Conservation (phyloP, 2,113 vertebrate genomes). For the Toxotes chatareus region DNA sequence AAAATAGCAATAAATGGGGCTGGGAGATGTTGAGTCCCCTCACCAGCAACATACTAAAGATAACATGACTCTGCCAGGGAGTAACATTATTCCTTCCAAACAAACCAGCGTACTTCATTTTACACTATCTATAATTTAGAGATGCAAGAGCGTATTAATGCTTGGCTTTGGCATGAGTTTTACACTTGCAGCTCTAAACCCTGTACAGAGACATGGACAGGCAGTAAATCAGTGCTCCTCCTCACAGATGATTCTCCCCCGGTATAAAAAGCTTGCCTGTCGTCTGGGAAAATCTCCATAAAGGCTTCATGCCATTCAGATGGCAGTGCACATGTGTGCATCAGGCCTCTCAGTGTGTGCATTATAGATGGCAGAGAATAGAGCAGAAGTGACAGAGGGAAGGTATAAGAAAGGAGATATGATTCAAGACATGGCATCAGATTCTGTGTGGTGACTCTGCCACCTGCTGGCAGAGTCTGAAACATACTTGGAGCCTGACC, state of each 20-base stretch:
- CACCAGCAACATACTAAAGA: conserved; percentile 64
- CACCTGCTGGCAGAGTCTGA: conserved; percentile 70
- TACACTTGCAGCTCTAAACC: conserved; percentile 54
- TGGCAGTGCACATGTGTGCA: conserved; percentile 50
- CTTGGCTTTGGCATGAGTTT: conserved; percentile 57
- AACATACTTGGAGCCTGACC: conserved; percentile 60
- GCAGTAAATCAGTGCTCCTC: conserved; percentile 55
- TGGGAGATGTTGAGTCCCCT: conserved; percentile 52
- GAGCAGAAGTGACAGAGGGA: conserved; percentile 18
- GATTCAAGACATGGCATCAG: conserved; percentile 18
- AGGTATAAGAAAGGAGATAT: conserved; percentile 13
- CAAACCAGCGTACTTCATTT: conserved; percentile 66
- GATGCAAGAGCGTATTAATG: conserved; percentile 53
- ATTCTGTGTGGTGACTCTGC: conserved; percentile 54
- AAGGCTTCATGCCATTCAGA: conserved; percentile 42
- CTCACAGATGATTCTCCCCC: conserved; percentile 41
- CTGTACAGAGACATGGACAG: conserved; percentile 23
- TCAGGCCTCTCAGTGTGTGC: conserved; percentile 43
- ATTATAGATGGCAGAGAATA: conserved; percentile 48
- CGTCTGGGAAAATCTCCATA: conserved; percentile 38
- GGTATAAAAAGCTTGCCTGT: conserved; percentile 37
- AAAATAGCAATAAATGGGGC: conserved; percentile 72
- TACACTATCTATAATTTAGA: conserved; percentile 70
- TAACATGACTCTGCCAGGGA: conserved; percentile 55
- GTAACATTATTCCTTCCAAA: conserved; percentile 59